Percentiles rank a stretch among this genome's conserved stretches.
These are phyloP conservation scores for Drosophila oshimai DNA, from an alignment of 1,140 invertebrate genomes.

Conservation along the genomic window DNA sequence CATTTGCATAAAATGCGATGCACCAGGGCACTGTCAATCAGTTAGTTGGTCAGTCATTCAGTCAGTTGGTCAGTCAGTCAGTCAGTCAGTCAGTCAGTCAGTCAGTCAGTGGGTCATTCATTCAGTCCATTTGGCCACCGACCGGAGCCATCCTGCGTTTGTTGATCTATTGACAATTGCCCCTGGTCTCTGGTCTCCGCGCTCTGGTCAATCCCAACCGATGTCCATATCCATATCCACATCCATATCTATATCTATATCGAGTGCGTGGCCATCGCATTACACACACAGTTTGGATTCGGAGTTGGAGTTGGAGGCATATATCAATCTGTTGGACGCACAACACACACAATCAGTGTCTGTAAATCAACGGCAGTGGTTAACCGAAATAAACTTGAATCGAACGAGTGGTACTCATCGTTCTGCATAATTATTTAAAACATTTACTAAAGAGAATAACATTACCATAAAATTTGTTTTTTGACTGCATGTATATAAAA, in stretches of 20 bases:
- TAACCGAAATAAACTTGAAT: not conserved
- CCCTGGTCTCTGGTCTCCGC: conserved; percentile 24
- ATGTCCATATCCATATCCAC: conserved; percentile 22
- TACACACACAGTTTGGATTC: not conserved
- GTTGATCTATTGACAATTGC: conserved; percentile 67
- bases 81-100: conserved; percentile 2
- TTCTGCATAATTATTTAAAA: no score
- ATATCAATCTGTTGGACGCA: conserved; percentile 64
- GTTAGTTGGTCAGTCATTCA: not conserved
- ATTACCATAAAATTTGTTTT: no score
- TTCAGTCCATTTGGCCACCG: conserved; percentile 1
- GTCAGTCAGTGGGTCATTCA: conserved; percentile 3
- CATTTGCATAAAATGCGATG: conserved; percentile 66
- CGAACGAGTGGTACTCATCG: not conserved
- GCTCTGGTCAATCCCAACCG: conserved; percentile 22
- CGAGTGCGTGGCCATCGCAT: conserved; percentile 34
- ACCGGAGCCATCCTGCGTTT: conserved; percentile 18
- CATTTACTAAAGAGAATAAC: no score
- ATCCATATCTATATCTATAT: no score
- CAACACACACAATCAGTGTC: conserved; percentile 51
- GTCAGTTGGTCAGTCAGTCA: not conserved
- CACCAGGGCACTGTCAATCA: conserved; percentile 36
- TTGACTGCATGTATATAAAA: no score
- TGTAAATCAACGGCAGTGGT: conserved; percentile 60
- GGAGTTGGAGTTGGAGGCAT: conserved; percentile 10